Conservation (phyloP, 1,140 invertebrate genomes). For the Glomeris maerens region DNA sequence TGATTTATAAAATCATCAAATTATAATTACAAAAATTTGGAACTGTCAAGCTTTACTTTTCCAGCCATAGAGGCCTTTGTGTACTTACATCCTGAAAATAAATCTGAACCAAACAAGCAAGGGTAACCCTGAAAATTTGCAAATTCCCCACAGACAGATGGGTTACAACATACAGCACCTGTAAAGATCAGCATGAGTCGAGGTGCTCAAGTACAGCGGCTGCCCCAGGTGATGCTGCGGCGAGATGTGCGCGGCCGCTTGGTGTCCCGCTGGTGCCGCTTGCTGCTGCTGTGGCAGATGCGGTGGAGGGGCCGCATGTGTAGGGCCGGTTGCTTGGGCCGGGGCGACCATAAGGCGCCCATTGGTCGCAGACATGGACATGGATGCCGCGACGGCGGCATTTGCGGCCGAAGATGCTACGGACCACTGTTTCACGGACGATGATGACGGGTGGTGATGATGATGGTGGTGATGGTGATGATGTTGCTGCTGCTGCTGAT, state of each 20-base stretch:
- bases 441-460: not conserved
- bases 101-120: no score
- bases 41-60: no score
- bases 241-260: constrained; percentile 25
- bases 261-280: constrained; percentile 21
- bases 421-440: constrained; percentile 4
- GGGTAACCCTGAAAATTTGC: no score
- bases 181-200: constrained; percentile 19
- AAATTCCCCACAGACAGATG: no score
- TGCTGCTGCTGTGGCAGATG: constrained; percentile 10
- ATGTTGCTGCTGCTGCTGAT: no score
- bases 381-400: constrained; percentile 6
- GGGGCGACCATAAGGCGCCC: not conserved
- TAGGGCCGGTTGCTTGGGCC: constrained; percentile 14
- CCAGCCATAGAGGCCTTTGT: no score
- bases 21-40: no score
- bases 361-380: constrained; percentile 1
- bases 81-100: no score
- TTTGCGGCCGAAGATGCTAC: not conserved
- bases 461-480: not conserved
- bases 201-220: constrained; percentile 21
- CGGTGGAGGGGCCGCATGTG: no score
- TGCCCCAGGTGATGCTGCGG: constrained; percentile 27
- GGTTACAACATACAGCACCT: no score
- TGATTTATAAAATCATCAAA: no score